A percentile compares a stretch with the other conserved stretches of the same genome.
These are phyloP conservation scores for Sphyrna mokarran DNA, from an alignment of 2,113 vertebrate genomes.

Conservation along the genomic window DNA sequence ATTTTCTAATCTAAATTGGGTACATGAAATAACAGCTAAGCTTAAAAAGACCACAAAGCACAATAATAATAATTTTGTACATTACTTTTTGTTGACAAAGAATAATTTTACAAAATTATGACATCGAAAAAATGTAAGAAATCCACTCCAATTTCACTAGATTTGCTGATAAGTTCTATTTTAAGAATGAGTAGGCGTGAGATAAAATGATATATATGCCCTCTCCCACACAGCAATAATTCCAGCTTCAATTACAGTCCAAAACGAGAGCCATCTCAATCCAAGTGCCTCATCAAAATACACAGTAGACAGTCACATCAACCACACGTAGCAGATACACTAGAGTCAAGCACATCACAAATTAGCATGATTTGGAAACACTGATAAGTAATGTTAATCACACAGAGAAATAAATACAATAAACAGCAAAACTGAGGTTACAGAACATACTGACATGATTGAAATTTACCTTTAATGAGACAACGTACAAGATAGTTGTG, in stretches of 20 bases:
- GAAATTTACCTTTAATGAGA: neutral
- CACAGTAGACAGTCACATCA: neutral
- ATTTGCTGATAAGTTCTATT: neutral
- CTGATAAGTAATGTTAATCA: neutral
- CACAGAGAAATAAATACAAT: neutral
- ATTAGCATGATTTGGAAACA: neutral
- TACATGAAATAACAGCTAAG: neutral
- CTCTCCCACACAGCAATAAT: neutral
- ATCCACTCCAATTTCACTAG: neutral
- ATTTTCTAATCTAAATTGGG: neutral
- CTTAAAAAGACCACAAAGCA: neutral
- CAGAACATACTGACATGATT: neutral
- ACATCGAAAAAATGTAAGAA: neutral
- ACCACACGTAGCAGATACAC: neutral
- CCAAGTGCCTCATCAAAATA: neutral
- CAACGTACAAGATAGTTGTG: neutral
- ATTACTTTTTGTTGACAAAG: neutral
- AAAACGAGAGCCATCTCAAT: neutral
- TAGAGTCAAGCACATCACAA: neutral
- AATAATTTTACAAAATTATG: neutral
- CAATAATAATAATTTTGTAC: neutral
- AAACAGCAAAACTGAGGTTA: neutral
- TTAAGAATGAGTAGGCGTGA: neutral
- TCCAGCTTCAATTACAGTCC: neutral
- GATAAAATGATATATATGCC: neutral